phyloP scores from a whole-genome alignment of 2,888 invertebrate species.

The Fabriciana adippe region DNA sequence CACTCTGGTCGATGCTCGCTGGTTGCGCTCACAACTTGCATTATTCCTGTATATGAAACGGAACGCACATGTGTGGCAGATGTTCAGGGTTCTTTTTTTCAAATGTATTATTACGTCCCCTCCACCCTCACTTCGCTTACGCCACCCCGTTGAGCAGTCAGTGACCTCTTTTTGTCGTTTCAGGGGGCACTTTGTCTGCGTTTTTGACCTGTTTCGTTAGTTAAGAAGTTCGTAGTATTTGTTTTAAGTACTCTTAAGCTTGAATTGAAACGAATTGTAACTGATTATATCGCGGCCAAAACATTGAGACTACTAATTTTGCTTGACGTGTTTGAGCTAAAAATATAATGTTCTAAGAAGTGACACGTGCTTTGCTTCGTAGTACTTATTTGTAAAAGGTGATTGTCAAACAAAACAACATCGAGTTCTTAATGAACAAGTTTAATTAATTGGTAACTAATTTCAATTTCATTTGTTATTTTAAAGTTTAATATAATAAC shows the following conservation, averaged over 20 bases:
- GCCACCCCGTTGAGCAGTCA: conserved; percentile 71
- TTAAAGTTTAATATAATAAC: no score
- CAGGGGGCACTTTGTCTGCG: conserved; percentile 58
- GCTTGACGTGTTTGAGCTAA: conserved; percentile 45
- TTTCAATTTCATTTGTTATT: no score
- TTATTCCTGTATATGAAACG: conserved; percentile 70
- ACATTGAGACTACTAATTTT: conserved; percentile 29
- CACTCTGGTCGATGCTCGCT: conserved; percentile 48
- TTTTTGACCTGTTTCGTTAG: conserved; percentile 66
- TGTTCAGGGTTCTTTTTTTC: conserved; percentile 77
- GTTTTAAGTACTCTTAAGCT: neutral
- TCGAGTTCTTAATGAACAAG: conserved; percentile 50
- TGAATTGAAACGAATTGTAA: neutral
- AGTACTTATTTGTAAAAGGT: conserved; percentile 49
- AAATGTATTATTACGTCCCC: conserved; percentile 72
- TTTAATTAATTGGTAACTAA: no score
- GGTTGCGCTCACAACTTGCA: conserved; percentile 73
- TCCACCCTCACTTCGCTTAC: conserved; percentile 50
- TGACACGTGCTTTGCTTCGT: conserved; percentile 49
- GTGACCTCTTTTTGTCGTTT: conserved; percentile 72
- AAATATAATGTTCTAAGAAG: conserved; percentile 66
- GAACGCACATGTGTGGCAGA: conserved; percentile 78
- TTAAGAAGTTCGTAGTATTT: conserved; percentile 18
- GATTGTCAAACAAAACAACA: conserved; percentile 52
- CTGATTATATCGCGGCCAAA: neutral